Evolutionary conservation across 2,888 invertebrate species (phyloP).

Genomic region (Eilema depressum): DNA sequence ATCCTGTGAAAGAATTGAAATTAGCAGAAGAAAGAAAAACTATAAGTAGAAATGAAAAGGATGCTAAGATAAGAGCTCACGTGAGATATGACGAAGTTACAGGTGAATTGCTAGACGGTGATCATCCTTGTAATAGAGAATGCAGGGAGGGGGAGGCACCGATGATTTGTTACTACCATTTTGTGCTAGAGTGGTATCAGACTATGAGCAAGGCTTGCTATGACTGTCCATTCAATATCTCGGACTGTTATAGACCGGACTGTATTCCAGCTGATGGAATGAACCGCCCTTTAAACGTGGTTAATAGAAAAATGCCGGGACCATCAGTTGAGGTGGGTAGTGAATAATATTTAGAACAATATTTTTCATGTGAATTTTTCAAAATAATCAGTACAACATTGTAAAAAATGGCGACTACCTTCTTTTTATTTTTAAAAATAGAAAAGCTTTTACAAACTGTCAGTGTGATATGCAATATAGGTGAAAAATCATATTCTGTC

Average conservation of each 20-base stretch:
- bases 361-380: no score
- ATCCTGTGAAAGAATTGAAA: conserved; percentile 56
- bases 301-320: conserved; percentile 96
- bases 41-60: conserved; percentile 54
- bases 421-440: no score
- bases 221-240: conserved; percentile 91
- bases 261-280: conserved; percentile 95
- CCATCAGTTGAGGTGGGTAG: conserved; percentile 92
- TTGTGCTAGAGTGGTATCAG: conserved; percentile 93
- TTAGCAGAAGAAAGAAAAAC: conserved; percentile 50
- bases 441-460: no score
- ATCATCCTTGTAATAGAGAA: conserved; percentile 89
- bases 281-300: conserved; percentile 90
- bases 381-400: no score
- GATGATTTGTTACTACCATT: conserved; percentile 91
- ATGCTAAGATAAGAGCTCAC: conserved; percentile 70
- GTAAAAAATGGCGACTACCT: no score
- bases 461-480: no score
- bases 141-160: conserved; percentile 88
- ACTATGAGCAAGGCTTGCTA: conserved; percentile 96
- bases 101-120: conserved; percentile 75
- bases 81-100: conserved; percentile 79
- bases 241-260: conserved; percentile 92
- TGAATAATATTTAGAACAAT: conserved; percentile 16
- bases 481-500: no score